A percentile compares a stretch with the other conserved stretches of the same genome.
phyloP scores from a whole-genome alignment of 2,797 vertebrate genomes.

The Microctenopoma stevenorrisi region DNA sequence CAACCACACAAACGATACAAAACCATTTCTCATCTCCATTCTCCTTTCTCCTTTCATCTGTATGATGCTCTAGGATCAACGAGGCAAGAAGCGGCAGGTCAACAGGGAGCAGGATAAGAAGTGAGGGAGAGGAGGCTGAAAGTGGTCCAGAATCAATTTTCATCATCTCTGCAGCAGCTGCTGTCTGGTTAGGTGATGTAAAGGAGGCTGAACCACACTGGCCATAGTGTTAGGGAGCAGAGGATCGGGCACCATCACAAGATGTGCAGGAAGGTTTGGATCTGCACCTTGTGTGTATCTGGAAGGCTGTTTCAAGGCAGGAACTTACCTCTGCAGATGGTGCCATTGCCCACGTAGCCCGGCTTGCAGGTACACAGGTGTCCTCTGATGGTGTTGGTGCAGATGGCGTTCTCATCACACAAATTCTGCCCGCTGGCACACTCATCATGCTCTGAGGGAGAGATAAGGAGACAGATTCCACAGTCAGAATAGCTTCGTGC shows the following conservation, averaged over 20 bases:
- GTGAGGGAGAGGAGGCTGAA: slow-evolving; percentile 32
- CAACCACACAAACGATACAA: background rate
- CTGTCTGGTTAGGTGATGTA: slow-evolving; percentile 47
- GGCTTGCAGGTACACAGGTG: slow-evolving; percentile 96
- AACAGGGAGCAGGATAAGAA: slow-evolving; percentile 33
- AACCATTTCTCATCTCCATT: background rate
- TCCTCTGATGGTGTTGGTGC: slow-evolving; percentile 92
- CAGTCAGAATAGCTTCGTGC: slow-evolving; percentile 22
- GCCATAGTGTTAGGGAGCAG: slow-evolving; percentile 28
- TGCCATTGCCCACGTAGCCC: slow-evolving; percentile 93
- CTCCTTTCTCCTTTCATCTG: slow-evolving; percentile 7
- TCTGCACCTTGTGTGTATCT: slow-evolving; percentile 14
- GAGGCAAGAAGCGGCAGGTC: slow-evolving; percentile 18
- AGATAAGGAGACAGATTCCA: slow-evolving; percentile 6
- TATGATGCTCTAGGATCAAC: background rate
- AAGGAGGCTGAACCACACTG: slow-evolving; percentile 40
- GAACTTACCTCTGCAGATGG: slow-evolving; percentile 90
- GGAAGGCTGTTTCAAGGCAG: slow-evolving; percentile 20
- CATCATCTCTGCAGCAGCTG: slow-evolving; percentile 68
- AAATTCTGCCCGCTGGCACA: slow-evolving; percentile 84
- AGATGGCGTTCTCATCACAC: slow-evolving; percentile 93
- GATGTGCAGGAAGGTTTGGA: slow-evolving; percentile 4
- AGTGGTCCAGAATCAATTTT: slow-evolving; percentile 67
- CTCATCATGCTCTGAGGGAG: slow-evolving; percentile 89
- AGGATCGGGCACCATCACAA: slow-evolving; percentile 27